phyloP scores from a whole-genome alignment of 2,113 vertebrate species.

The Gopherus flavomarginatus region DNA sequence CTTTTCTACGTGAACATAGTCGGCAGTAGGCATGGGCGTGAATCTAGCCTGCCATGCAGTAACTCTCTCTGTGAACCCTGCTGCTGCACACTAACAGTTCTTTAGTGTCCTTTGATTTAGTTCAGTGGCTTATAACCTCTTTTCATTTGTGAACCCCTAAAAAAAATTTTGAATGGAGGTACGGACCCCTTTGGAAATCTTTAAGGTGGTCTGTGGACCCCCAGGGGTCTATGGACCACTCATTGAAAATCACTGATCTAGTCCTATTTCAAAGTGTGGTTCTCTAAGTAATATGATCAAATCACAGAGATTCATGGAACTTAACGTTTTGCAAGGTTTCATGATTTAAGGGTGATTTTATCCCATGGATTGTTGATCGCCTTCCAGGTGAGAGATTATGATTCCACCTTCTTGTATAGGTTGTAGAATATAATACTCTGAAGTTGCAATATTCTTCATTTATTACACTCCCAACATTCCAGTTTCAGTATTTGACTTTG shows the following conservation, averaged over 20 bases:
- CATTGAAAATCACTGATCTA: too few species aligned
- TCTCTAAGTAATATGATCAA: not conserved
- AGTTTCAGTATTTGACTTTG: not conserved
- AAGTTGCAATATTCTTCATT: slow-evolving; percentile 15
- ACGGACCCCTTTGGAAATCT: too few species aligned
- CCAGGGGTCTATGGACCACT: too few species aligned
- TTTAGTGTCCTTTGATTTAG: not conserved
- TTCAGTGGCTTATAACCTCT: too few species aligned
- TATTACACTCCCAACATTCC: slow-evolving; percentile 1
- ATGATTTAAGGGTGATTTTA: not conserved
- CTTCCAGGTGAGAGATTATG: not conserved
- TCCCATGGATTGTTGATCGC: not conserved
- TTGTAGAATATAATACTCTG: slow-evolving; percentile 5
- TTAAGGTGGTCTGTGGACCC: too few species aligned
- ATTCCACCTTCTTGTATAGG: not conserved
- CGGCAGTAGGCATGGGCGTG: not conserved
- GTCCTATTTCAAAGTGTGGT: not conserved
- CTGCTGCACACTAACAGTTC: not conserved
- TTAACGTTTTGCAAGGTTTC: not conserved
- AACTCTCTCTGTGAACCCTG: not conserved
- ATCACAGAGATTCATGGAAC: not conserved
- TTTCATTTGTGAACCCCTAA: too few species aligned
- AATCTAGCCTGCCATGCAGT: not conserved
- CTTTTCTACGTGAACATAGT: not conserved
- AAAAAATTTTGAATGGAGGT: too few species aligned